Conservation (phyloP, 1,140 invertebrate species). For the Dendrolimus kikuchii region DNA sequence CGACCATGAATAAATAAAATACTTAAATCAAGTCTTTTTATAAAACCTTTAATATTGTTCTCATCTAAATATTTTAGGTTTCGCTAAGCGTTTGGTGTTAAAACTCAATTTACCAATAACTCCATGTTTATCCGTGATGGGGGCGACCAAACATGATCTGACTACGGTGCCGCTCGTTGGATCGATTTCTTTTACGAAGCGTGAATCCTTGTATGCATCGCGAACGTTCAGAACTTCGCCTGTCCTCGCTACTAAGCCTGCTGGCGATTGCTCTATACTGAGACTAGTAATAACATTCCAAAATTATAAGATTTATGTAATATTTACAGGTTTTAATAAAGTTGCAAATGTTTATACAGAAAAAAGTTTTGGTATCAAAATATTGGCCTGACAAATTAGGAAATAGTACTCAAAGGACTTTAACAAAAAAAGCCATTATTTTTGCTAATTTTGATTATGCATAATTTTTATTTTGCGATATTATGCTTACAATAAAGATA, state of each 20-base stretch:
- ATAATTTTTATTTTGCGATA: background rate
- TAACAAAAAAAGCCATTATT: background rate
- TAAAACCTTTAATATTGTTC: too few species aligned
- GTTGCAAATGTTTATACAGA: too few species aligned
- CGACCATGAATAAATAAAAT: too few species aligned
- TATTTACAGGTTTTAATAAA: too few species aligned
- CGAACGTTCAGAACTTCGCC: conserved; percentile 61
- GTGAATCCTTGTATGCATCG: conserved; percentile 68
- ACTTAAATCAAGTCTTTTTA: too few species aligned
- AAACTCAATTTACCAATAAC: conserved; percentile 60
- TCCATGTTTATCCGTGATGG: conserved; percentile 65
- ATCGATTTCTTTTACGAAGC: conserved; percentile 70
- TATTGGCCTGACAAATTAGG: too few species aligned
- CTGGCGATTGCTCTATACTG: conserved; percentile 58
- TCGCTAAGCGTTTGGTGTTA: background rate
- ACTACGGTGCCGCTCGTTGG: conserved; percentile 66
- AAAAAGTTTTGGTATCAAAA: too few species aligned
- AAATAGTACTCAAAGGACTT: background rate
- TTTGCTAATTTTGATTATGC: background rate
- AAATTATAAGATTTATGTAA: too few species aligned
- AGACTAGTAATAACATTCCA: conserved; percentile 38
- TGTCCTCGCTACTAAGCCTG: conserved; percentile 61
- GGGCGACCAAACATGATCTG: conserved; percentile 67
- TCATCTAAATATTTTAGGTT: too few species aligned
- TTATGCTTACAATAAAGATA: conserved; percentile 3